These are phyloP conservation scores for Lepidostoma basale DNA, from an alignment of 1,140 invertebrate species.

Conservation along the genomic window DNA sequence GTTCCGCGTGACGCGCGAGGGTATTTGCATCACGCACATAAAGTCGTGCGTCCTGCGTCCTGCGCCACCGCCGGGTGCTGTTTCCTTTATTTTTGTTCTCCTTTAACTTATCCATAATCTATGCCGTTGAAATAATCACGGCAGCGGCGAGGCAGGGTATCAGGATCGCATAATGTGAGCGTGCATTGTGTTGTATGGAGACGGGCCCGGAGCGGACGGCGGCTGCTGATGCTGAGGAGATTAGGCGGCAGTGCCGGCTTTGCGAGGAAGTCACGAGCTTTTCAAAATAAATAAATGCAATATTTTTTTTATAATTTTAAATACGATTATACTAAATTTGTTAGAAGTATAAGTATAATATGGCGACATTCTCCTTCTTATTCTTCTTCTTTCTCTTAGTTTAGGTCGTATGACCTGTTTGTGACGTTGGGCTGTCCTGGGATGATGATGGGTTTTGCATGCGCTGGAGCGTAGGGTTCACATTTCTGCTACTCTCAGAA, in stretches of 20 bases:
- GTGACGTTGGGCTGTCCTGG: too few species aligned
- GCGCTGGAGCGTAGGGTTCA: too few species aligned
- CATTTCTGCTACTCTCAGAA: too few species aligned
- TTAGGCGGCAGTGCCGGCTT: conserved; percentile 28
- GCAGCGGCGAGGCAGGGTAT: conserved; percentile 23
- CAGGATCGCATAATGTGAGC: conserved; percentile 45
- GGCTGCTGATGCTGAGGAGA: conserved; percentile 40
- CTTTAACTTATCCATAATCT: conserved; percentile 38
- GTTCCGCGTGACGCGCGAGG: conserved; percentile 12
- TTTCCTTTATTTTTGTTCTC: conserved; percentile 31
- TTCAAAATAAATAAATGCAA: too few species aligned
- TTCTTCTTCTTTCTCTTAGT: too few species aligned
- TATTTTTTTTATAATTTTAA: too few species aligned
- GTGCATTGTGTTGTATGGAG: conserved; percentile 41
- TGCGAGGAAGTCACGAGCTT: too few species aligned
- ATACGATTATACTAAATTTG: too few species aligned
- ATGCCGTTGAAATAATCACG: conserved; percentile 37
- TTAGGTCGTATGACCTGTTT: too few species aligned
- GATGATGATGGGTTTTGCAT: too few species aligned
- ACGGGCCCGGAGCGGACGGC: conserved; percentile 32
- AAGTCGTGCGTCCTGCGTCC: conserved; percentile 9
- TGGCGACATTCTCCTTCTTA: too few species aligned
- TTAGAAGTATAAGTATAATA: too few species aligned
- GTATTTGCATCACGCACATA: conserved; percentile 24
- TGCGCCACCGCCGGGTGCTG: neutral